Base-by-base conservation (phyloP, 2,797 vertebrate genomes). In the Loriculus beryllinus region DNA sequence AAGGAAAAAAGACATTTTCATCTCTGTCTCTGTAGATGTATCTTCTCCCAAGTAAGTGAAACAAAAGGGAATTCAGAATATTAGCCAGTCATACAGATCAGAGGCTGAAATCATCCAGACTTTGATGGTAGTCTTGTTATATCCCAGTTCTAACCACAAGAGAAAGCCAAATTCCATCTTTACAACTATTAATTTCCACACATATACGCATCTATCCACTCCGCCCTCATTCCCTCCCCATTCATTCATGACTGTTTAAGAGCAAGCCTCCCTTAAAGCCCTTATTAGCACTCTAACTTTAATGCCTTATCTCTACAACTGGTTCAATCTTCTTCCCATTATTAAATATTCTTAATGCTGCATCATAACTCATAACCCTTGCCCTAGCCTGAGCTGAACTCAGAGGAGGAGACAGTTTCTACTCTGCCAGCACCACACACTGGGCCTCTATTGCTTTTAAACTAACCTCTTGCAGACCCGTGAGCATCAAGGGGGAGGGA, bases 1-100 rank as follows among this genome's bases (percentile, higher is more conserved):
- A 94, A 77, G 80, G 57, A 80, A 88, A 93, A 93, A 88, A 92
- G 23, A 23, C 71, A 62, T 81, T 94, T 91, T 88, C 91, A 88
- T 91, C 86, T 81, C 82, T 18, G 1, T 65, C 74, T 65, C 78
- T 10, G 0, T 31, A 76, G 77, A 88, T 51, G 31, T 65, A n/a
- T 71, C 81, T 80, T 91, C 45, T 96, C 81, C 45, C 28, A 64
- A 49, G 68, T 28, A 63, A 90, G 63, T 23, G 56, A 86, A 90
- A 92, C 82, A 90, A 93, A 86, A 62, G 40, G 15, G 43, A 72
- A 33, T 86, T 95, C 33, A 69, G 42, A 81, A 78, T 77, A 37
- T 72, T 83, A 70, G 62, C 70, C 37, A 59, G 72, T 71, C 49
- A n/a, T 18, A 20, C 12, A 77, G 37, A 56, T 54, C 64, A 86